Base-by-base conservation (phyloP, 2,113 vertebrate genomes). In the Phyllostomus discolor region DNA sequence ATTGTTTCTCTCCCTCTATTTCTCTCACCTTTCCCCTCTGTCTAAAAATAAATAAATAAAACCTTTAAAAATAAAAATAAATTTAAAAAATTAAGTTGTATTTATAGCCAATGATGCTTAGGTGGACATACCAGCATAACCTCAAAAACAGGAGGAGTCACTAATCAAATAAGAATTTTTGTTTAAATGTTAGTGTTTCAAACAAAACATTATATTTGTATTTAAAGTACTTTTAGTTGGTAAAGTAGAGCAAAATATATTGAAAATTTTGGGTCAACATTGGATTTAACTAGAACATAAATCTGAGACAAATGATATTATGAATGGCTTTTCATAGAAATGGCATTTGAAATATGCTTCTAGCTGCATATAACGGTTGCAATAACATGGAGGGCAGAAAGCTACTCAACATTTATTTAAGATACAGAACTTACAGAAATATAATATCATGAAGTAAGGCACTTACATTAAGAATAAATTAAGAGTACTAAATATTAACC, bases 91-190 rank as follows among this genome's bases (percentile, higher is more conserved):
- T 98, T 75, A 96, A 79, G 91, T 95, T 98, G 84, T 11, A 76
- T 86, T 98, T 97, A 81, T 96, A 97, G 98, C 97, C 84, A 97
- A 86, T 48, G 31, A 50, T 33, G 28, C 7, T 94, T 96, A 89
- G 96, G 85, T 83, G 94, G 80, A 76, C 81, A 88, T 93, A 90
- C 64, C 41, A 96, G 88, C 33, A 82, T 66, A 95, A 97, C 84
- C 93, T 95, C 76, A 94, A 92, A 98, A 97, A 75, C 90, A 89
- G 89, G 75, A 76, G 79, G 92, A 97, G 88, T 24, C 59, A 96
- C 81, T 78, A 96, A 97, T 95, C 88, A 57, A 70, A 72, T 80
- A n/a, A 75, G n/a, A 83, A 83, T 59, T 66, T 82, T 50, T 88
- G 28, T 31, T 94, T 90, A 86, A 94, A 85, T 88, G 52, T 48